Evolutionary conservation across 2,888 invertebrate species (phyloP).

Genomic region (Trichogramma evanescens): DNA sequence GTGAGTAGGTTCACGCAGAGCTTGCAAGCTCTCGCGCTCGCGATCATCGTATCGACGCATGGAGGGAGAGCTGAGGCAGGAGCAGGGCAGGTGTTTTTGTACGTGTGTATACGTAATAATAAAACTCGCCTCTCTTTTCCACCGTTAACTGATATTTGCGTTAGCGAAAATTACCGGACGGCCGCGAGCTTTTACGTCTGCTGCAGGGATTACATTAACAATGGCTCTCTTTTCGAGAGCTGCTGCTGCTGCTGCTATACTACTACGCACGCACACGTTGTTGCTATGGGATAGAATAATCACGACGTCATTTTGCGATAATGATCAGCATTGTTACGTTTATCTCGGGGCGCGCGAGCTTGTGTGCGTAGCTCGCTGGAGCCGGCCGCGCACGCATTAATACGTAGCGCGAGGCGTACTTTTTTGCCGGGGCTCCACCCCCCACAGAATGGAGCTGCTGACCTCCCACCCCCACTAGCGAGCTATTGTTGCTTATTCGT

Average conservation of each 20-base stretch:
- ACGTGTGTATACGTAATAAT: constrained; percentile 12
- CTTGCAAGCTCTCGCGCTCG: too few species aligned
- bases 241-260: neutral
- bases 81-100: too few species aligned
- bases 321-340: constrained; percentile 23
- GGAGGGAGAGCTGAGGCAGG: too few species aligned
- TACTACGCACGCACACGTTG: too few species aligned
- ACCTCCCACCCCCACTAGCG: too few species aligned
- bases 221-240: constrained; percentile 16
- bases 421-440: too few species aligned
- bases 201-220: constrained; percentile 25
- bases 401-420: too few species aligned
- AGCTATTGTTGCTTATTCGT: too few species aligned
- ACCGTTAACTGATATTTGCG: constrained; percentile 23
- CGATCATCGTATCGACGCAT: too few species aligned
- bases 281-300: constrained; percentile 17
- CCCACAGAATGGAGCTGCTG: too few species aligned
- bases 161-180: constrained; percentile 23
- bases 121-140: constrained; percentile 21
- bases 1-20: too few species aligned
- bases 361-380: neutral
- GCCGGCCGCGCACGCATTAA: too few species aligned
- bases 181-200: constrained; percentile 23
- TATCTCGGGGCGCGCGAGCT: constrained; percentile 4
- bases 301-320: constrained; percentile 22